Conservation (phyloP, 2,113 vertebrate species). For the Aythya baeri region DNA sequence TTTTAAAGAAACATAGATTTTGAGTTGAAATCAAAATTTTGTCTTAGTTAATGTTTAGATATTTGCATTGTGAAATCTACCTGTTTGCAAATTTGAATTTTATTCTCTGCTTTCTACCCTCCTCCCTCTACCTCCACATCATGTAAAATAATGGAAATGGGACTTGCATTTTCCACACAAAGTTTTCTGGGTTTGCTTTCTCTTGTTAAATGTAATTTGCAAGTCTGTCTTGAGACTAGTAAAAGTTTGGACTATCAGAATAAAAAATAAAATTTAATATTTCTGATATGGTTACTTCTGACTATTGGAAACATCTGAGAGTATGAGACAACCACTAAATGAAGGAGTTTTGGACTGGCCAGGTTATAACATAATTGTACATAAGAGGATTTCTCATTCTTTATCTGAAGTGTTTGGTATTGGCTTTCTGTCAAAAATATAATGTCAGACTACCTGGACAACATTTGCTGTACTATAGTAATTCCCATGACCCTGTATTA, state of each 20-base stretch:
- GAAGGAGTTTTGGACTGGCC: background rate
- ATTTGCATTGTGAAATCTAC: background rate
- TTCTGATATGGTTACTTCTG: background rate
- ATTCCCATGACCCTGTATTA: background rate
- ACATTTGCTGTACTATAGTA: background rate
- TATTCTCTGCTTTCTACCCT: background rate
- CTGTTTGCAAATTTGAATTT: background rate
- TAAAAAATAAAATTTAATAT: background rate
- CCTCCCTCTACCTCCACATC: rapidly evolving
- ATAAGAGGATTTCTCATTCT: slow-evolving; percentile 15
- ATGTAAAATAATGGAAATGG: background rate
- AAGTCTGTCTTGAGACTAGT: background rate
- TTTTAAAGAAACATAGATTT: background rate
- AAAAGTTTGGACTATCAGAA: background rate
- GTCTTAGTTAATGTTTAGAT: background rate
- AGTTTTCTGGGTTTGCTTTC: background rate
- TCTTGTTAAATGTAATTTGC: background rate
- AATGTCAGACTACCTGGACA: background rate
- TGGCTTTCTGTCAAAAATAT: slow-evolving; percentile 45
- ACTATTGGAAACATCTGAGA: background rate
- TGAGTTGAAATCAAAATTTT: background rate
- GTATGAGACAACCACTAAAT: background rate
- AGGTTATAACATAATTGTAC: background rate
- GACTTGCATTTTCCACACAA: background rate
- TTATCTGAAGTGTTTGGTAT: slow-evolving; percentile 3